Evolutionary conservation across 2,797 vertebrate genomes (phyloP).

Genomic region (Tympanoctomys barrerae): DNA sequence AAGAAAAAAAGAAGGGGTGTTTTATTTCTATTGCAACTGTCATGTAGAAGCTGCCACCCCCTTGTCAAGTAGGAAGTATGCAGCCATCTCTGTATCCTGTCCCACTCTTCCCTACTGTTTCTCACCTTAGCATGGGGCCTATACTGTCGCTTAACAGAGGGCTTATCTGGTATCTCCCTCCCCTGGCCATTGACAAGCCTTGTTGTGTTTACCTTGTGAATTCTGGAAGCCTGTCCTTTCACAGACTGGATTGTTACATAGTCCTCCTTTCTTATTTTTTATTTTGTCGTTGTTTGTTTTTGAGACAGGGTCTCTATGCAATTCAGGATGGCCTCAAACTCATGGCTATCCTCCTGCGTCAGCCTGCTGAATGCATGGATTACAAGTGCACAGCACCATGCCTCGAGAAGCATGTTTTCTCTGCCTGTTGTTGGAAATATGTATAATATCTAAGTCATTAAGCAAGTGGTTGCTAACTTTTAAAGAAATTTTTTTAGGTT

Average conservation of each 20-base stretch:
- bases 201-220: not conserved
- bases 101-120: not conserved
- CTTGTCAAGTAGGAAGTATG: not conserved
- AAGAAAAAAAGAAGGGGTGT: not conserved
- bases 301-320: not conserved
- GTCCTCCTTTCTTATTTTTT: not conserved
- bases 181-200: not conserved
- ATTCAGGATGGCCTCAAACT: not conserved
- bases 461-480: constrained; percentile 10
- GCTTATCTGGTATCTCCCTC: not conserved
- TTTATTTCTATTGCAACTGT: not conserved
- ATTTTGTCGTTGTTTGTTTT: not conserved
- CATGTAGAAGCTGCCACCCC: not conserved
- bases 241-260: not conserved
- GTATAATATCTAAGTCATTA: constrained; percentile 14
- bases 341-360: not conserved
- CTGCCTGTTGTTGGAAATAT: not conserved
- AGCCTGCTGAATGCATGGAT: not conserved
- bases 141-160: not conserved
- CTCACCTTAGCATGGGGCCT: not conserved
- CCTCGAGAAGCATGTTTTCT: not conserved
- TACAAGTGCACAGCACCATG: not conserved
- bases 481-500: not conserved
- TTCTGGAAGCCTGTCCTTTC: not conserved
- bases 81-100: rapidly evolving